Evolutionary conservation across 1,140 invertebrate species (phyloP).

Genomic region (Brachionus rubens): DNA sequence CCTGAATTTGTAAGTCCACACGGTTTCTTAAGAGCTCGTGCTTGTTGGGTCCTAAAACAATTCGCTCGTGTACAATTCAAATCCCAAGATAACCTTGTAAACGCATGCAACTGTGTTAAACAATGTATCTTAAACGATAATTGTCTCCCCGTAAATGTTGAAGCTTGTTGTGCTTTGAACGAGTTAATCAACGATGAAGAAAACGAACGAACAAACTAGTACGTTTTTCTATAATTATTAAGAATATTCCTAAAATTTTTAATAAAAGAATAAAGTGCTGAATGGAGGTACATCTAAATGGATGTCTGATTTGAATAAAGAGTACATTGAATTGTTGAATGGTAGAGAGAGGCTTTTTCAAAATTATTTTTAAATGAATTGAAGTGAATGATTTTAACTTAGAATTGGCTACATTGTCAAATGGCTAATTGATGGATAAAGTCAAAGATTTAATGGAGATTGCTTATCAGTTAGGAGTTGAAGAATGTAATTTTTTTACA

Average conservation of each 20-base stretch:
- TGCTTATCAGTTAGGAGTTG: conserved; percentile 2
- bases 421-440: too few relatives aligned
- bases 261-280: too few relatives aligned
- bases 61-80: conserved; percentile 74
- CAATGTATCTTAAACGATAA: conserved; percentile 78
- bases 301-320: too few relatives aligned
- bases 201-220: too few relatives aligned
- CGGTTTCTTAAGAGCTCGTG: conserved; percentile 77
- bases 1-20: conserved; percentile 81
- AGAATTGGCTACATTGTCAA: too few relatives aligned
- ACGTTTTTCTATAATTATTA: too few relatives aligned
- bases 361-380: too few relatives aligned
- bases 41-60: conserved; percentile 45
- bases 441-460: conserved; percentile 23
- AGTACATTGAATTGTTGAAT: too few relatives aligned
- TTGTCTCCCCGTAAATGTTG: conserved; percentile 92
- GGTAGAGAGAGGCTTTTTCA: too few relatives aligned
- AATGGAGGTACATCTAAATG: too few relatives aligned
- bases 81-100: conserved; percentile 74
- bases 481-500: neutral
- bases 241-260: too few relatives aligned
- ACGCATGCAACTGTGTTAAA: conserved; percentile 74
- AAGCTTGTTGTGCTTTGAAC: conserved; percentile 91
- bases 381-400: too few relatives aligned
- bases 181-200: conserved; percentile 78